These are phyloP conservation scores for Archips crataeganus DNA, from an alignment of 2,888 invertebrate species.

Conservation along the genomic window DNA sequence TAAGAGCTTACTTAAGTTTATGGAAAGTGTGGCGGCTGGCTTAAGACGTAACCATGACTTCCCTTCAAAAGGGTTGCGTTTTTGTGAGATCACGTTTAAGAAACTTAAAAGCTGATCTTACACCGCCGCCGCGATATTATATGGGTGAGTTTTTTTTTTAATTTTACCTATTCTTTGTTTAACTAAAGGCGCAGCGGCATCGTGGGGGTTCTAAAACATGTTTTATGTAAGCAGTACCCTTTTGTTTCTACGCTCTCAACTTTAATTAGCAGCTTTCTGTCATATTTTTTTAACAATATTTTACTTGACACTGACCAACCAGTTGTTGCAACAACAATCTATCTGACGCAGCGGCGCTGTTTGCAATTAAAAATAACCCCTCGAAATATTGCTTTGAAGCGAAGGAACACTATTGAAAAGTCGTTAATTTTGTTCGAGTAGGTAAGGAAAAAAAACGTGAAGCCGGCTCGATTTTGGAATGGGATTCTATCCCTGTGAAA, in stretches of 20 bases:
- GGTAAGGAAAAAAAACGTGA: slow-evolving; percentile 43
- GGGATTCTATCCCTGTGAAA: slow-evolving; percentile 67
- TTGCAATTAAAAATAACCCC: slow-evolving; percentile 27
- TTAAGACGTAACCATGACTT: slow-evolving; percentile 79
- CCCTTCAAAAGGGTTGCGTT: slow-evolving; percentile 82
- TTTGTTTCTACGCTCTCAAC: slow-evolving; percentile 73
- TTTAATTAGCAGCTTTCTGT: slow-evolving; percentile 78
- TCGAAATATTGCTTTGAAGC: slow-evolving; percentile 1
- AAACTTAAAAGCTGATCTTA: slow-evolving; percentile 69
- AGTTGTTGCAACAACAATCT: neutral
- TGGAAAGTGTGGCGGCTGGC: slow-evolving; percentile 75
- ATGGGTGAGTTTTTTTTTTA: slow-evolving; percentile 69
- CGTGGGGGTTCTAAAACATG: slow-evolving; percentile 79
- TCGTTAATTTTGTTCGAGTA: slow-evolving; percentile 35
- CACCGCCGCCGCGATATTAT: slow-evolving; percentile 70
- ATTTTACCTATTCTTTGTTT: slow-evolving; percentile 57
- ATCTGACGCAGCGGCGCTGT: slow-evolving; percentile 18
- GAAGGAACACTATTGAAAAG: slow-evolving; percentile 33
- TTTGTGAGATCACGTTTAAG: slow-evolving; percentile 78
- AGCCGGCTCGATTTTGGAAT: slow-evolving; percentile 58
- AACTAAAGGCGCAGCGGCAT: slow-evolving; percentile 49
- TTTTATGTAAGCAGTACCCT: slow-evolving; percentile 66
- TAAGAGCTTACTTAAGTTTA: slow-evolving; percentile 83
- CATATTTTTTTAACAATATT: slow-evolving; percentile 62
- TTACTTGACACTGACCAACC: slow-evolving; percentile 35